These are phyloP conservation scores for Tachyglossus aculeatus DNA, from an alignment of 2,797 vertebrate species.

Conservation along the genomic window DNA sequence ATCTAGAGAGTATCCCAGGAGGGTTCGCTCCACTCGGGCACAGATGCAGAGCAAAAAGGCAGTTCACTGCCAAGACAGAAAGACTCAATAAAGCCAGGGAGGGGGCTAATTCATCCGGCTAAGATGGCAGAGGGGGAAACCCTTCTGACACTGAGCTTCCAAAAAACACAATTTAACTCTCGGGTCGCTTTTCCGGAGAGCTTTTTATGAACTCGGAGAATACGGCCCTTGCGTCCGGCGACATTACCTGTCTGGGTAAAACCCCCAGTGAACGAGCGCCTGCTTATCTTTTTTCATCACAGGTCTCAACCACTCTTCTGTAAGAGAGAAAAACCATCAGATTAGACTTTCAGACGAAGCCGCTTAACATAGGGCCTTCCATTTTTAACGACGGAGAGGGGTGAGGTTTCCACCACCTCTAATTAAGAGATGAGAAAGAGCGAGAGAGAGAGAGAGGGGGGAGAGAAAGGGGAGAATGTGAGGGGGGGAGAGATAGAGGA, in stretches of 20 bases:
- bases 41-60: background rate
- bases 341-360: background rate
- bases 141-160: background rate
- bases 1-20: background rate
- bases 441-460: too few species aligned
- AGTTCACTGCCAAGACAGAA: background rate
- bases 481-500: too few species aligned
- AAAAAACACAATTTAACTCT: background rate
- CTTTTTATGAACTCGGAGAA: background rate
- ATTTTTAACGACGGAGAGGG: too few species aligned
- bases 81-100: background rate
- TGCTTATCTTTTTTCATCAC: constrained; percentile 96
- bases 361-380: background rate
- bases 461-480: too few species aligned
- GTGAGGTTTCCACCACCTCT: too few species aligned
- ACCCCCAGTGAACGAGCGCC: constrained; percentile 95
- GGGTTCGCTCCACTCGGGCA: background rate
- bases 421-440: too few species aligned
- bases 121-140: background rate
- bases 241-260: constrained; percentile 93
- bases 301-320: constrained; percentile 96
- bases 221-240: too few species aligned
- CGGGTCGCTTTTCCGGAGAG: background rate
- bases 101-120: background rate
- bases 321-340: constrained; percentile 45